Base-by-base conservation (phyloP, 1,140 invertebrate genomes). In the Prorops nasuta region DNA sequence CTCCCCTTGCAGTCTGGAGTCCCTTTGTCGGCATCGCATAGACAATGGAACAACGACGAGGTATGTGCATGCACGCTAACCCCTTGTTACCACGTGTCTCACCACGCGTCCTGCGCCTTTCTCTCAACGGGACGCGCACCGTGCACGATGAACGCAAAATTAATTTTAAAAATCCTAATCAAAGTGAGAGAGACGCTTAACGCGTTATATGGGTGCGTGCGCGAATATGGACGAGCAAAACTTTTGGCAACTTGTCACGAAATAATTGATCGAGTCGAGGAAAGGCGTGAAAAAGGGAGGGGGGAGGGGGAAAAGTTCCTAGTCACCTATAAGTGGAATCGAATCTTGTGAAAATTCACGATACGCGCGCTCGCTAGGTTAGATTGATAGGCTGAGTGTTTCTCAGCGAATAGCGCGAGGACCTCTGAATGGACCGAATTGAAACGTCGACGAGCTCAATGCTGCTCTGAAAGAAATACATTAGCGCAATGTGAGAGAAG, bases 311-410 rank as follows among this genome's bases (percentile, higher is more conserved):
- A 43, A 43, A 50, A 51, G 58, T 31, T 45, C 54, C 69, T 59
- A 72, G 67, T 71, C 69, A 71, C 46, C 46, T 31, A 39, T 31
- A 55, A 24, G 34, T 32, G 54, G 57, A 28, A 61, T 60, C 43
- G 56, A 59, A 44, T 60, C 58, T 49, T 53, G 58, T 44, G 58
- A 60, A 60, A 60, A 60, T 60, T 60, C 51, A 60, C 50, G 54
- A 28, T 28, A 12, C 24, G 6, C 12, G 6, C 24, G 6, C 24
- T 28, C 12, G 6, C 12, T 40, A 48, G 58, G 66, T 67, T 69
- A 71, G 71, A 73, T 72, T 65, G 72, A 76, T 74, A 68, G 69
- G 56, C 39, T 50, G 64, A 69, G 66, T 66, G 67, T 72, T 74
- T 67, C 58, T 43, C 38, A 43, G 44, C 53, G 48, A 55, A 35